Evolutionary conservation across 2,797 vertebrate species (phyloP).

Genomic region (Ataeniobius toweri): DNA sequence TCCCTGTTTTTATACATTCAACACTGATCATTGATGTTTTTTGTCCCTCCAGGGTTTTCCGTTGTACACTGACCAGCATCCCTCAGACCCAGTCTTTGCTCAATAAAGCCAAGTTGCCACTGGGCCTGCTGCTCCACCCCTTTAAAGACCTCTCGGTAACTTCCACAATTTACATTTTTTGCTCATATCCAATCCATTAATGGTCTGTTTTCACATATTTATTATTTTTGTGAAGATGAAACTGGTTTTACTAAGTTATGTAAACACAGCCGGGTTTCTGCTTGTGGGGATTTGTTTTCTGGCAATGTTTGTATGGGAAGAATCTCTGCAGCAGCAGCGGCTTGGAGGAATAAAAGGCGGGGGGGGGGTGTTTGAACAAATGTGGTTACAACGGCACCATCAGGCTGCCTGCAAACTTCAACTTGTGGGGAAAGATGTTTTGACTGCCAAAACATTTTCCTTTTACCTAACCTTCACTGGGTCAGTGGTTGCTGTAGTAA

Average conservation of each 20-base stretch:
- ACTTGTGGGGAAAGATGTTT: neutral
- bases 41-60: constrained; percentile 86
- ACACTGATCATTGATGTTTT: neutral
- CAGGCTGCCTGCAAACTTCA: neutral
- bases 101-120: constrained; percentile 96
- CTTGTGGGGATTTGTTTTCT: neutral
- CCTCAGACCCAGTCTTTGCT: constrained; percentile 96
- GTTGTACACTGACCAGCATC: constrained; percentile 92
- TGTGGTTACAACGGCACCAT: too few relatives aligned
- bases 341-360: neutral
- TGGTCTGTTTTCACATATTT: neutral
- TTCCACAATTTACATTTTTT: constrained; percentile 20
- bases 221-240: neutral
- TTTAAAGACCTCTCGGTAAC: constrained; percentile 98
- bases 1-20: neutral
- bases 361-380: too few relatives aligned
- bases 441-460: neutral
- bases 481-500: neutral
- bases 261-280: too few relatives aligned
- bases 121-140: constrained; percentile 95
- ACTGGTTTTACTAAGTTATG: neutral
- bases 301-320: neutral
- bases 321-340: too few relatives aligned
- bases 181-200: neutral
- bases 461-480: neutral